phyloP scores from a whole-genome alignment of 2,113 vertebrate genomes.

The Atractosteus spatula region DNA sequence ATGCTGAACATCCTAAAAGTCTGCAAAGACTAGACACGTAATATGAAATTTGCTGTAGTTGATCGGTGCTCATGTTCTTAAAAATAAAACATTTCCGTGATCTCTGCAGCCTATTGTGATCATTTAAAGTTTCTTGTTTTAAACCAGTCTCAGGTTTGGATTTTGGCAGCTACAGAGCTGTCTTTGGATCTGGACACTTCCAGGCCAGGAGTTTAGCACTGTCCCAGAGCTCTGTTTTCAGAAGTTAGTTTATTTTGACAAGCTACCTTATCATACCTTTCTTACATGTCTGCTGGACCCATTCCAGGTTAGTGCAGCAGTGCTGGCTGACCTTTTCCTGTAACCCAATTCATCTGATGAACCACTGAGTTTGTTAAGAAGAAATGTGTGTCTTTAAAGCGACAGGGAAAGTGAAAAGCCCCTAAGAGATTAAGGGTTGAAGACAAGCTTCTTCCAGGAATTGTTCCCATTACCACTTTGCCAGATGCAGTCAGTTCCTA shows the following conservation, averaged over 20 bases:
- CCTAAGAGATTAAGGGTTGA: not conserved
- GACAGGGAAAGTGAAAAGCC: constrained; percentile 14
- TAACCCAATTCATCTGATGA: not conserved
- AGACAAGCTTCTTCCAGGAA: constrained; percentile 10
- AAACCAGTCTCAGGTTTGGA: not conserved
- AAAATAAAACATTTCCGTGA: too few species aligned
- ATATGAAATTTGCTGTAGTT: too few species aligned
- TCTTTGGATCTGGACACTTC: not conserved
- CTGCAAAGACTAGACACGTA: too few species aligned
- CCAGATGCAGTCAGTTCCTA: constrained; percentile 11
- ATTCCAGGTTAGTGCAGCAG: constrained; percentile 23
- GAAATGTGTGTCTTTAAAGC: constrained; percentile 24
- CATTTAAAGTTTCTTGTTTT: not conserved
- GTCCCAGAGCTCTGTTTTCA: not conserved
- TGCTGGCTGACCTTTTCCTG: constrained; percentile 26
- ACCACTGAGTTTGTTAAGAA: constrained; percentile 4
- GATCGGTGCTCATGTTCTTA: too few species aligned
- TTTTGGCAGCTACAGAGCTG: not conserved
- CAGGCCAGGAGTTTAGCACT: not conserved
- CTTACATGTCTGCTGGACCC: not conserved
- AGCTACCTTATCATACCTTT: not conserved
- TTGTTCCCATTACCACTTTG: constrained; percentile 35
- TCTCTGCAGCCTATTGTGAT: too few species aligned
- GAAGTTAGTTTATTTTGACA: not conserved
- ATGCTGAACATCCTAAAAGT: too few species aligned